Conservation (phyloP, 2,888 invertebrate species). For the Vannuccia rotundouncinata region DNA sequence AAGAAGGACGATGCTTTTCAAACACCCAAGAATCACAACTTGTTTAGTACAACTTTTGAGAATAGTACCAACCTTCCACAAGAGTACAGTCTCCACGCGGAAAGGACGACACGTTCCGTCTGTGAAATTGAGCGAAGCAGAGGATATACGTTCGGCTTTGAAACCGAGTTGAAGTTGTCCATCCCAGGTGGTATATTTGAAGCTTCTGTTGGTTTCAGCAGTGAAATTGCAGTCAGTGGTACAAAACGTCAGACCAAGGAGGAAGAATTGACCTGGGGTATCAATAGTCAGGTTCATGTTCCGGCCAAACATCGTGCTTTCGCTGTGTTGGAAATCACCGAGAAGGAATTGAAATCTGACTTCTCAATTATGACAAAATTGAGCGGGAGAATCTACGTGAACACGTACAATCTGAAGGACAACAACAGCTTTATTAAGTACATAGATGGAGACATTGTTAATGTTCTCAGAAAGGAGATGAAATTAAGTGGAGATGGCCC, state of each 20-base stretch:
- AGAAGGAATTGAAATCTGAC: neutral
- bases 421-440: neutral
- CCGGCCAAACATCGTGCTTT: neutral
- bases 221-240: slow-evolving; percentile 53
- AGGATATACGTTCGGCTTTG: slow-evolving; percentile 48
- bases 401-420: neutral
- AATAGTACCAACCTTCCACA: slow-evolving; percentile 43
- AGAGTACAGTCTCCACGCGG: slow-evolving; percentile 44
- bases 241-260: slow-evolving; percentile 51
- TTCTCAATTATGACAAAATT: neutral
- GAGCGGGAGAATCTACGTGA: neutral
- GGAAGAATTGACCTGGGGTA: slow-evolving; percentile 53
- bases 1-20: neutral
- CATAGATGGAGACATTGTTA: neutral
- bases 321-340: neutral
- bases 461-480: neutral
- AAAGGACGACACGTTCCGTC: slow-evolving; percentile 43
- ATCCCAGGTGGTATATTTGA: slow-evolving; percentile 56
- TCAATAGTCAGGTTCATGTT: slow-evolving; percentile 49
- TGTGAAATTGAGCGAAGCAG: too few relatives aligned
- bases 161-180: slow-evolving; percentile 52
- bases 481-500: neutral
- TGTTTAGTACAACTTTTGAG: slow-evolving; percentile 44
- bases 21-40: slow-evolving; percentile 39
- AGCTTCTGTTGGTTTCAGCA: slow-evolving; percentile 53